phyloP scores from a whole-genome alignment of 2,113 vertebrate species.

The Pongo abelii region DNA sequence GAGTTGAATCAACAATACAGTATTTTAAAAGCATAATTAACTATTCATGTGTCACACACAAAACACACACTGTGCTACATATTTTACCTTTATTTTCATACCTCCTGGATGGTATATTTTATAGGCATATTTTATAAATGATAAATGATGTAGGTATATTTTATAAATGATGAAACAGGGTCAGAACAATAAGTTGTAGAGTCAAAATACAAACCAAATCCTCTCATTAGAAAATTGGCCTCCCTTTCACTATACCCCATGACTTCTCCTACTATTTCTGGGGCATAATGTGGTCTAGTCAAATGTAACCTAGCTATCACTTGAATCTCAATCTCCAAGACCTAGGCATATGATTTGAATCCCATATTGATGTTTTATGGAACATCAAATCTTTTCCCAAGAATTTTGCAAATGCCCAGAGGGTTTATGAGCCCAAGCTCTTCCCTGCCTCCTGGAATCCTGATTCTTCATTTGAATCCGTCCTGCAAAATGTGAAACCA shows the following conservation, averaged over 20 bases:
- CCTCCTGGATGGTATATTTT: background rate
- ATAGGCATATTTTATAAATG: background rate
- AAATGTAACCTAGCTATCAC: background rate
- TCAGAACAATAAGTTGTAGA: background rate
- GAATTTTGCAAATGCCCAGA: background rate
- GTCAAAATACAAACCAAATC: background rate
- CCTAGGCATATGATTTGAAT: background rate
- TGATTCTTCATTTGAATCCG: background rate
- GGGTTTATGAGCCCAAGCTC: background rate
- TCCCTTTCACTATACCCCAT: background rate
- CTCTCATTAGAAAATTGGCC: background rate
- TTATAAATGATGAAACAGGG: background rate
- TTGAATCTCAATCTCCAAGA: background rate
- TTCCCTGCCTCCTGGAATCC: background rate
- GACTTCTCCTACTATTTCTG: background rate
- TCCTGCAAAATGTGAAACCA: constrained; percentile 23
- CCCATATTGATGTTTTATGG: background rate
- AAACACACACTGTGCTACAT: background rate
- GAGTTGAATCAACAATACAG: background rate
- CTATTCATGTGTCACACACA: background rate
- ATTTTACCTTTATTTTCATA: background rate
- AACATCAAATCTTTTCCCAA: constrained; percentile 26
- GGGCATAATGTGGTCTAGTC: background rate
- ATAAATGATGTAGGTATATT: background rate
- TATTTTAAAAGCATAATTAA: background rate